Evolutionary conservation across 2,113 vertebrate species (phyloP).

Genomic region (Xiphophorus couchianus): DNA sequence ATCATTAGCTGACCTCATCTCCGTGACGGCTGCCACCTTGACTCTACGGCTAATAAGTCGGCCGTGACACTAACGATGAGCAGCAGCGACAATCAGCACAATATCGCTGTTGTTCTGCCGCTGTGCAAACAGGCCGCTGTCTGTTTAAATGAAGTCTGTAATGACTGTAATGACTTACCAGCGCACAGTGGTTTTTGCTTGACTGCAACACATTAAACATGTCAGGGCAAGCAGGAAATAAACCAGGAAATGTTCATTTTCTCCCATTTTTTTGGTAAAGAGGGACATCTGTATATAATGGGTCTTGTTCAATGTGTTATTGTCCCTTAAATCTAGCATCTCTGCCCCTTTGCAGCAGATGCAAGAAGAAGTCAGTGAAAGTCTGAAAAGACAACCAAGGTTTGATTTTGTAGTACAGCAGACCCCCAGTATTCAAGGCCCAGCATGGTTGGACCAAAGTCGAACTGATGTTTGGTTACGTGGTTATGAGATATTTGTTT

Average conservation of each 20-base stretch:
- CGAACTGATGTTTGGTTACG: too few relatives aligned
- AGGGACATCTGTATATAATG: neutral
- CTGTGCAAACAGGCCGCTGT: constrained; percentile 62
- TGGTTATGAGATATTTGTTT: too few relatives aligned
- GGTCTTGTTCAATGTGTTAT: neutral
- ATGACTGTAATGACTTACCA: constrained; percentile 52
- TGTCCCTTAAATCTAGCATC: neutral
- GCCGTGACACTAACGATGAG: constrained; percentile 76
- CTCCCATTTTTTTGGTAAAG: neutral
- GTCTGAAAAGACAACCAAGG: too few relatives aligned
- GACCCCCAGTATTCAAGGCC: too few relatives aligned
- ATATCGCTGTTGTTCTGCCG: constrained; percentile 12
- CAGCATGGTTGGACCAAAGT: too few relatives aligned
- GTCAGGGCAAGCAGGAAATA: constrained; percentile 16
- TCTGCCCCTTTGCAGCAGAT: neutral
- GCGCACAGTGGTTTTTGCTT: neutral
- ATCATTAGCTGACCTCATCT: constrained; percentile 74
- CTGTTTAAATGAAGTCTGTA: constrained; percentile 53
- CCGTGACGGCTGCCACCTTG: constrained; percentile 60
- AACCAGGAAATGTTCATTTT: constrained; percentile 16
- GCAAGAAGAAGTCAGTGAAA: neutral
- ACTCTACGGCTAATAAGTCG: constrained; percentile 53
- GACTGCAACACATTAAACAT: constrained; percentile 29
- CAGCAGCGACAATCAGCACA: constrained; percentile 53
- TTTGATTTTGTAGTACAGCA: neutral